Evolutionary conservation across 1,140 invertebrate genomes (phyloP).

Genomic region (Microplitis demolitor): DNA sequence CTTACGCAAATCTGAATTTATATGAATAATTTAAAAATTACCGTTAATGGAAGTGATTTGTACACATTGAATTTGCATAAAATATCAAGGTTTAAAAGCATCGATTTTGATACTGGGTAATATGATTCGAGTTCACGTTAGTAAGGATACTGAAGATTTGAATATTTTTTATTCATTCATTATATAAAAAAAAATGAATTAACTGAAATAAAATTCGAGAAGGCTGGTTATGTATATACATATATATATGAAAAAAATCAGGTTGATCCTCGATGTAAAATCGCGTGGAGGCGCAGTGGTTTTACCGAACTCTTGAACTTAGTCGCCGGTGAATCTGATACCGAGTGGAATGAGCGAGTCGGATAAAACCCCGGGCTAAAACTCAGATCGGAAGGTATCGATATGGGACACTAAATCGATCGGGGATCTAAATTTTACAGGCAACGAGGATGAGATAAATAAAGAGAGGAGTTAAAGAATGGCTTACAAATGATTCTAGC

Average conservation of each 20-base stretch:
- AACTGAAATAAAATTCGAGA: neutral
- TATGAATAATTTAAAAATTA: too few species aligned
- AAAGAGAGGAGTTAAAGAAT: neutral
- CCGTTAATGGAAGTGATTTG: too few species aligned
- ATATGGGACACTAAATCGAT: neutral
- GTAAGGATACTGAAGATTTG: too few species aligned
- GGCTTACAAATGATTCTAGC: neutral
- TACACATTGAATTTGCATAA: too few species aligned
- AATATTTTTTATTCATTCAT: neutral
- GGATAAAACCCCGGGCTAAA: neutral
- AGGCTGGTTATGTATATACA: neutral
- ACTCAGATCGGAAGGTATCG: constrained; percentile 10
- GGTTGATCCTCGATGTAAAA: constrained; percentile 8
- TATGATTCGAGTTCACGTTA: too few species aligned
- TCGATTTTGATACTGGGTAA: too few species aligned
- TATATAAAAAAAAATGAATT: neutral
- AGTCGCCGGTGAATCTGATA: neutral
- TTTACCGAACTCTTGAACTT: neutral
- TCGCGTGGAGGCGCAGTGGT: neutral
- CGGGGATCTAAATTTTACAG: neutral
- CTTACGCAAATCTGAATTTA: too few species aligned
- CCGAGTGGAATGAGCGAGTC: constrained; percentile 1
- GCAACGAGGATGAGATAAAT: neutral
- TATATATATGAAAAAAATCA: neutral
- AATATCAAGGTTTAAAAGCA: too few species aligned